Conservation (phyloP, 1,140 invertebrate species). For the Drosophila murphyi region DNA sequence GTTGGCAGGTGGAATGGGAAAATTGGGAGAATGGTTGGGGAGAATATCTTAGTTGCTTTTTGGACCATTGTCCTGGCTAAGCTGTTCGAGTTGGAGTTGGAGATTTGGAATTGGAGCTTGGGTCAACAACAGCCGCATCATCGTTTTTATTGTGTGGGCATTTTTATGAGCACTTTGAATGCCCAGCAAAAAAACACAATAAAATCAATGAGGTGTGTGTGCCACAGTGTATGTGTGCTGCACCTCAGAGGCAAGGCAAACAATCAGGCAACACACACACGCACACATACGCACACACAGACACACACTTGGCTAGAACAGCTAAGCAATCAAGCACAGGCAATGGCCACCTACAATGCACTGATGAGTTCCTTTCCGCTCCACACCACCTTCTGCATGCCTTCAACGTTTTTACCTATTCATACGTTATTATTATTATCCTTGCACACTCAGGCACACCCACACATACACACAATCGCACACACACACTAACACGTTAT, state of each 20-base stretch:
- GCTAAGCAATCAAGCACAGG: constrained; percentile 80
- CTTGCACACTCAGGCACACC: constrained; percentile 70
- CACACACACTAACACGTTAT: constrained; percentile 65
- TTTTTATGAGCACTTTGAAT: constrained; percentile 82
- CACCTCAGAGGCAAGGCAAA: constrained; percentile 70
- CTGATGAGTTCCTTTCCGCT: constrained; percentile 45
- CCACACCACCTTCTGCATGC: constrained; percentile 3
- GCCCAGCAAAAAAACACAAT: constrained; percentile 78
- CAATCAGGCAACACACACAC: constrained; percentile 62
- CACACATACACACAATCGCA: constrained; percentile 14
- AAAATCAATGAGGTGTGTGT: constrained; percentile 80
- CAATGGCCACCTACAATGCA: constrained; percentile 70
- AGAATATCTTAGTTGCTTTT: constrained; percentile 29
- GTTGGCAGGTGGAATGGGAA: constrained; percentile 58
- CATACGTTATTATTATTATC: constrained; percentile 83
- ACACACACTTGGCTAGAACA: constrained; percentile 43
- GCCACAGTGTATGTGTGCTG: constrained; percentile 29
- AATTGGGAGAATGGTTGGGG: not conserved
- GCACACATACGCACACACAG: constrained; percentile 9
- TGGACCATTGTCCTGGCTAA: constrained; percentile 47
- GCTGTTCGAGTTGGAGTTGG: constrained; percentile 5
- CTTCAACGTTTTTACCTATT: constrained; percentile 74
- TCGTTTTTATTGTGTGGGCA: constrained; percentile 80
- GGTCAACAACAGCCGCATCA: constrained; percentile 68
- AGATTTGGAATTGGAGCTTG: constrained; percentile 1